Percentiles rank a stretch among this genome's conserved stretches.
phyloP scores from a whole-genome alignment of 2,797 vertebrate species.

The Helostoma temminkii region DNA sequence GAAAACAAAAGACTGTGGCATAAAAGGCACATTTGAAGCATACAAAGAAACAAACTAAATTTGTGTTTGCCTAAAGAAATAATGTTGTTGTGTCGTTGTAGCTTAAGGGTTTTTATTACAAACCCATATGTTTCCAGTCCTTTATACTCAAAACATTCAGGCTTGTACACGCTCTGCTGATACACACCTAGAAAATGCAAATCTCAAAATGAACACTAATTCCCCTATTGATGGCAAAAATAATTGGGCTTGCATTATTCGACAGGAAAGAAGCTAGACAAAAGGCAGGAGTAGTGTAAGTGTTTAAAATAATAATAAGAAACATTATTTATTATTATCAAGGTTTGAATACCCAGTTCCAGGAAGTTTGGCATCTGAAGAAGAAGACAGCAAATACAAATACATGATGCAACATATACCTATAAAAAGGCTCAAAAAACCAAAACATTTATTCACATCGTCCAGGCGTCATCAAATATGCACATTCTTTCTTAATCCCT shows the following conservation, averaged over 20 bases:
- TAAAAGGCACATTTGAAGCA: too few species aligned
- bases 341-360: slow-evolving; percentile 44
- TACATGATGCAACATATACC: slow-evolving; percentile 20
- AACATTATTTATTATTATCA: too few species aligned
- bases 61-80: slow-evolving; percentile 47
- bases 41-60: slow-evolving; percentile 22
- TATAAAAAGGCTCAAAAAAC: slow-evolving; percentile 18
- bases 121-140: slow-evolving; percentile 44
- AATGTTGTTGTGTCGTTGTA: slow-evolving; percentile 28
- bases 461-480: slow-evolving; percentile 14
- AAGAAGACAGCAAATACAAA: slow-evolving; percentile 52
- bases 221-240: slow-evolving; percentile 66
- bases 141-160: slow-evolving; percentile 57
- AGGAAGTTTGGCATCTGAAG: slow-evolving; percentile 30
- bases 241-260: slow-evolving; percentile 57
- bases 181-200: slow-evolving; percentile 57
- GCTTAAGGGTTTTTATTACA: slow-evolving; percentile 52
- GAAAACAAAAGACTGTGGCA: slow-evolving; percentile 24
- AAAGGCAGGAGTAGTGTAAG: slow-evolving; percentile 62
- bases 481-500: neutral
- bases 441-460: slow-evolving; percentile 13
- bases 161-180: slow-evolving; percentile 63
- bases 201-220: slow-evolving; percentile 74
- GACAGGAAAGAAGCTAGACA: slow-evolving; percentile 41
- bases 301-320: too few species aligned